Percentiles rank a stretch among this genome's conserved stretches.
These are phyloP conservation scores for Pherbina coryleti DNA, from an alignment of 2,888 invertebrate species.

Conservation along the genomic window DNA sequence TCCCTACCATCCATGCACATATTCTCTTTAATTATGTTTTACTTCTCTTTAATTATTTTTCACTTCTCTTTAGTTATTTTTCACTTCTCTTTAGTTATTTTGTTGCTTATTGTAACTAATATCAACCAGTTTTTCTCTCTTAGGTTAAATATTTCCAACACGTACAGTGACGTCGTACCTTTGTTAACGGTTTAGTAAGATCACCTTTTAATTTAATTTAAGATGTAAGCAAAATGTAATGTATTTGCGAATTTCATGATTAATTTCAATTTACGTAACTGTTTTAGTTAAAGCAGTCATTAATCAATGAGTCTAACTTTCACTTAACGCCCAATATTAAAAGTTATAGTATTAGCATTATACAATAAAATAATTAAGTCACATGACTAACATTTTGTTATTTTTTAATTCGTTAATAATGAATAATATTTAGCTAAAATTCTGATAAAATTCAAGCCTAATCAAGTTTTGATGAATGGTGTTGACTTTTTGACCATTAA, in stretches of 20 bases:
- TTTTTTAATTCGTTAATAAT: neutral
- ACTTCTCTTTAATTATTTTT: too few relatives aligned
- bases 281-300: neutral
- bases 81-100: neutral
- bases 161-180: slow-evolving; percentile 20
- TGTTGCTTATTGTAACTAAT: neutral
- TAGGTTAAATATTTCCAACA: slow-evolving; percentile 2
- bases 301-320: neutral
- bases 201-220: neutral
- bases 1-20: too few relatives aligned
- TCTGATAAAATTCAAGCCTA: too few relatives aligned
- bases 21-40: too few relatives aligned
- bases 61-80: too few relatives aligned
- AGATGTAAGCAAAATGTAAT: neutral
- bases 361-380: too few relatives aligned
- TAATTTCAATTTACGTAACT: neutral
- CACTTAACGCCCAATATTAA: neutral
- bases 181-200: neutral
- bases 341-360: too few relatives aligned
- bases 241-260: neutral
- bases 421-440: too few relatives aligned
- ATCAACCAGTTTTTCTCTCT: neutral
- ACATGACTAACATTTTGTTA: neutral
- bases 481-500: too few relatives aligned
- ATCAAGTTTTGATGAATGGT: too few relatives aligned